A percentile compares a stretch with the other conserved stretches of the same genome.
Evolutionary conservation across 2,888 invertebrate genomes (phyloP).

Genomic region (Morinoia aosen): DNA sequence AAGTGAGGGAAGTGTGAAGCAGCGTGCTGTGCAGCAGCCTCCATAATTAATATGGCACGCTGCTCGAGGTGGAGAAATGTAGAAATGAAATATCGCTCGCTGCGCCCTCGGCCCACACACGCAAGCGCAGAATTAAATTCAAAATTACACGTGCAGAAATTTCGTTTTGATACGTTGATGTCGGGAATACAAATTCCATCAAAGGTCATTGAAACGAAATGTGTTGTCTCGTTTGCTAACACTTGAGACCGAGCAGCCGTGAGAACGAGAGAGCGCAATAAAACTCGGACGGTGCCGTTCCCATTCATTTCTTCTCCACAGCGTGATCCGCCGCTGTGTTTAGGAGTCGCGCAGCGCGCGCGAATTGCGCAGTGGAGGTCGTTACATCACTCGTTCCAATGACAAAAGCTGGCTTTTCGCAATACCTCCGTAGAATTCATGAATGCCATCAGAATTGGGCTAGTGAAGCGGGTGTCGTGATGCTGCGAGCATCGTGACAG

Average conservation of each 20-base stretch:
- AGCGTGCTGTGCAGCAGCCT: too few species aligned
- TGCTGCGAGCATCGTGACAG: not conserved
- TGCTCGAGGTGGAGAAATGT: not conserved
- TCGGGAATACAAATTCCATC: not conserved
- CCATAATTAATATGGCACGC: not conserved
- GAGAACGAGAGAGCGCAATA: not conserved
- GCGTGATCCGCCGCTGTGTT: not conserved
- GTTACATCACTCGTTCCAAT: not conserved
- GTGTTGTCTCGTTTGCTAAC: not conserved
- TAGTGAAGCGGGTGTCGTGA: not conserved
- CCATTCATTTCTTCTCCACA: not conserved
- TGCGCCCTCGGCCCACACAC: not conserved
- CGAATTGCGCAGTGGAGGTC: not conserved
- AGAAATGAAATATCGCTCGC: not conserved
- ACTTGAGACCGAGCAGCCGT: too few species aligned
- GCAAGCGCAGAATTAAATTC: not conserved
- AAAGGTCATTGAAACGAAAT: not conserved
- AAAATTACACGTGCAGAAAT: not conserved
- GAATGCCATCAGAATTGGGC: not conserved
- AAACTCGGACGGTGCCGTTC: not conserved
- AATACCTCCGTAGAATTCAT: not conserved
- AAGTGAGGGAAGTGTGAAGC: too few species aligned
- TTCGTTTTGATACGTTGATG: not conserved
- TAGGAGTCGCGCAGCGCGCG: not conserved
- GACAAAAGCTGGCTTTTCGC: conserved; percentile 8